Conservation (phyloP, 2,888 invertebrate species). For the Trimorus sp. region DNA sequence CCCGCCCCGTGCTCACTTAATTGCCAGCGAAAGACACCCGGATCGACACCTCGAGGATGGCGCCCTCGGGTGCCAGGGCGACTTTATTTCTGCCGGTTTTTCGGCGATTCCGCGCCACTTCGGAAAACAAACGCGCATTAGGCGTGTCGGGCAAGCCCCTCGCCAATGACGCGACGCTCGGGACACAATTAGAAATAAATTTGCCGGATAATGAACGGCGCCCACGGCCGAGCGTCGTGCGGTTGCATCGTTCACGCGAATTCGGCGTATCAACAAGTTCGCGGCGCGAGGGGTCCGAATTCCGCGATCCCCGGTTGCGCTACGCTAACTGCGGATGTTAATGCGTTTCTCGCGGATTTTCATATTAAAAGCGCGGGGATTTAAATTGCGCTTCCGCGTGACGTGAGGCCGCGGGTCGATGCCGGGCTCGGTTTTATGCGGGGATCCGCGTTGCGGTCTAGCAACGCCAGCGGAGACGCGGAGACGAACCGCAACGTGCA, state of each 20-base stretch:
- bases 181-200: slow-evolving; percentile 71
- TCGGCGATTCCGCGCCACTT: slow-evolving; percentile 59
- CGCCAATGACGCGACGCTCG: slow-evolving; percentile 43
- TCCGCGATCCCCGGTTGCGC: slow-evolving; percentile 18
- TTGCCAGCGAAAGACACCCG: too few relatives aligned
- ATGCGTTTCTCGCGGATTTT: slow-evolving; percentile 44
- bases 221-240: not conserved
- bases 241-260: too few relatives aligned
- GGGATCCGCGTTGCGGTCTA: slow-evolving; percentile 72
- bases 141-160: slow-evolving; percentile 63
- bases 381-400: slow-evolving; percentile 53
- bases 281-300: too few relatives aligned
- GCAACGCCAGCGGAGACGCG: slow-evolving; percentile 68
- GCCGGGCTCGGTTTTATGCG: slow-evolving; percentile 50
- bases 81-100: slow-evolving; percentile 41
- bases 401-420: slow-evolving; percentile 62
- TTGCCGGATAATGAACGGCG: slow-evolving; percentile 51
- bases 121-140: slow-evolving; percentile 63
- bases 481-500: slow-evolving; percentile 75
- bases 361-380: slow-evolving; percentile 45
- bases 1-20: too few relatives aligned
- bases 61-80: slow-evolving; percentile 1
- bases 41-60: too few relatives aligned
- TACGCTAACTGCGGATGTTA: slow-evolving; percentile 50
- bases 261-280: too few relatives aligned